Base-by-base conservation (phyloP, 2,113 vertebrate species). In the Festucalex cinctus region DNA sequence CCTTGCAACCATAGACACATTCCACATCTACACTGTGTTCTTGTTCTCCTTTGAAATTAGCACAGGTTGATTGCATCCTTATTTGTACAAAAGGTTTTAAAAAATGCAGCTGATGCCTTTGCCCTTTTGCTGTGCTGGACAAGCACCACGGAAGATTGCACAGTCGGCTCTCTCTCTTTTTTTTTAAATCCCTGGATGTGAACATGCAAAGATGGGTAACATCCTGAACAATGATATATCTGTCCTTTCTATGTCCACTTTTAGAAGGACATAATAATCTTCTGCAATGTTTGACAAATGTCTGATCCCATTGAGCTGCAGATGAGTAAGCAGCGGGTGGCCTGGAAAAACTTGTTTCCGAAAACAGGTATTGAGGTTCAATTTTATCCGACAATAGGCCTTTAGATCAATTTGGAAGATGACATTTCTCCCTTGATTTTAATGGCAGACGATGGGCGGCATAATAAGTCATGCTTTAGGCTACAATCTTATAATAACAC, bases 251-350 rank as follows among this genome's bases (percentile, higher is more conserved):
- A 6, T 56, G 54, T 28, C 70, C 66, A 57, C 70, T 1, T 46
- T 44, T 41, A 35, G 60, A 65, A 77, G 61, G 77, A 71, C 69
- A 79, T 44, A 7, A 16, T 70, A 36, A 60, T 76, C 65, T 58
- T 70, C 26, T 20, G 49, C 51, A 19, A 24, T 3, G 2, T 54
- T 8, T 26, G 36, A 56, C 3, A 65, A 37, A 28, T 51, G 46
- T 26, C 26, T 75, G 80, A 87, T 83, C 83, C 72, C 57, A 19
- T 56, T 81, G 19, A 83, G 83, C 82, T 79, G 77, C 60, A 76
- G 35, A 83, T 83, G 78, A 83, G 68, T 63, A 62, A 32, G 32
- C 32, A 48, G 64, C 65, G 62, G 72, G 65, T 57, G 81, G 69
- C 49, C 37, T 17, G 49, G 53, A 32, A 68, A 63, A 63, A 53